Evolutionary conservation across 2,113 vertebrate genomes (phyloP), one percentile per base, ranked within the genome.

Genomic region (Nyctibius bracteatus): DNA sequence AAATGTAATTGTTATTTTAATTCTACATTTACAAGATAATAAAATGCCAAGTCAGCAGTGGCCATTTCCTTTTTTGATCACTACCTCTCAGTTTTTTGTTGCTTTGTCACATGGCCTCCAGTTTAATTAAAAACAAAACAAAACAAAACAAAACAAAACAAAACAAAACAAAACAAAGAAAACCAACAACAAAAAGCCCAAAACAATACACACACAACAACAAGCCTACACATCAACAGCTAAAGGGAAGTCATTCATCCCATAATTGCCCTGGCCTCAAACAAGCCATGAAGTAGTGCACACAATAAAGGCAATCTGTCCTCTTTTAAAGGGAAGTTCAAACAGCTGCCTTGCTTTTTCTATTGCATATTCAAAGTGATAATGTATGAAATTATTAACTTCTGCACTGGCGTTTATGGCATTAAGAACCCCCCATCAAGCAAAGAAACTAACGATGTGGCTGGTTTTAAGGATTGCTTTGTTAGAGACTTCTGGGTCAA

Each of bases 181-280:
- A 88, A 73, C 72, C 78, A 89, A 77, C 95, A 93, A 97, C 72
- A 94, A 97, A 96, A 96, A 94, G 65, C 54, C 66, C 66, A 72
- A 96, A 97, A 96, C 94, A 97, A 96, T 97, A 21, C 71, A 44
- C 79, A 81, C 63, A 90, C 87, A 95, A 97, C 93, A 96, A 96
- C 72, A 81, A 96, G 86, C 94, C 94, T 96, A 93, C 96, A 97
- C 90, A 98, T 97, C 97, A 97, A 95, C 96, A 97, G 97, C 97
- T 98, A 98, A 98, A 88, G 98, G 98, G 98, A 99, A 99, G 98
- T 98, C 98, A 98, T 98, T 99, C 98, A 98, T 98, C 98, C 98
- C 98, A 97, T 99, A 98, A 99, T 99, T 98, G 98, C 98, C 98
- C 98, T 96, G 97, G 98, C 98, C 98, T 98, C 98, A 99, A 99